These are phyloP conservation scores for Proisotoma minuta DNA, from an alignment of 2,888 invertebrate genomes.

Conservation along the genomic window DNA sequence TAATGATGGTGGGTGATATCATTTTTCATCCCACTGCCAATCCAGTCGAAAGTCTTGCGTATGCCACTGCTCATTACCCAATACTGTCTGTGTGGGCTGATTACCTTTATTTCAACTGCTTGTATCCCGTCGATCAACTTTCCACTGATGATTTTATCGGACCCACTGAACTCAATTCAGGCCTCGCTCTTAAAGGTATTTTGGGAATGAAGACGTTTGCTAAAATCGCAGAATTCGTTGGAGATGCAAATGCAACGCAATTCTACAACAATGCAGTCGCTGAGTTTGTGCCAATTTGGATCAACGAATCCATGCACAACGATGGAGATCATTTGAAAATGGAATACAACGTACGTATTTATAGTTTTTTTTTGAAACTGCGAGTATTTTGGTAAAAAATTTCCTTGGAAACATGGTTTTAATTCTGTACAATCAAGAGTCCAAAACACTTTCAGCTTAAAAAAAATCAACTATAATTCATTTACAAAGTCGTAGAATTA, in stretches of 20 bases:
- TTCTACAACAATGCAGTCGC: conserved; percentile 27
- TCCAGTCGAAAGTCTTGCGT: conserved; percentile 12
- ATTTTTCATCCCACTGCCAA: conserved; percentile 28
- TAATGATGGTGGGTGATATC: conserved; percentile 35
- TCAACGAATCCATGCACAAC: conserved; percentile 27
- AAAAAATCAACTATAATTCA: too few relatives aligned
- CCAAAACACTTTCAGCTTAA: too few relatives aligned
- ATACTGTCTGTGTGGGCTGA: conserved; percentile 34
- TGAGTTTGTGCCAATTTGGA: conserved; percentile 29
- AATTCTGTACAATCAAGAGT: too few relatives aligned
- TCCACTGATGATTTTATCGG: conserved; percentile 44
- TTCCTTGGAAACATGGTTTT: too few relatives aligned
- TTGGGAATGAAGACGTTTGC: conserved; percentile 39
- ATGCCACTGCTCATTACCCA: conserved; percentile 26
- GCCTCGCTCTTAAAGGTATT: conserved; percentile 44
- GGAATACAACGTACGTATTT: conserved; percentile 45
- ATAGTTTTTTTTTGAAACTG: too few relatives aligned
- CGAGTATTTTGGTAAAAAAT: too few relatives aligned
- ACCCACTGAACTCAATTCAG: conserved; percentile 40
- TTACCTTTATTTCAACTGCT: conserved; percentile 34
- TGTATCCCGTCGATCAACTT: conserved; percentile 42
- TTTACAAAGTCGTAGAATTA: too few relatives aligned
- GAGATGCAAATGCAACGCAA: conserved; percentile 13
- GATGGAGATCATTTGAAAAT: conserved; percentile 36
- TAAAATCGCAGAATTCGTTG: conserved; percentile 25